Evolutionary conservation across 35 echinoderm and acorn worm genomes (phyloP), one percentile per base, ranked within the genome.

Genomic region (Patiria miniata): DNA sequence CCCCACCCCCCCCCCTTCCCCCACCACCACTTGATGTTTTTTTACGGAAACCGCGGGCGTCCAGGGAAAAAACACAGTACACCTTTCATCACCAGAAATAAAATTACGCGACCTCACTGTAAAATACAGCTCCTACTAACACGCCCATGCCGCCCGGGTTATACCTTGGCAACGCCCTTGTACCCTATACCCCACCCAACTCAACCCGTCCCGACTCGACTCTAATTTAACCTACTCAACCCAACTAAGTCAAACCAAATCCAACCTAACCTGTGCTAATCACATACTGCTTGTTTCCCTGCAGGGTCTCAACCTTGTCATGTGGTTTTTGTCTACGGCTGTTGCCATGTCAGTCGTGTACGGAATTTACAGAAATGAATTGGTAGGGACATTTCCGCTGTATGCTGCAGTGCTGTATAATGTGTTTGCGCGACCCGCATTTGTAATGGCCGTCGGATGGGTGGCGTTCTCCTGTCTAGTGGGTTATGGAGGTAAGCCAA

Each of bases 401-500:
- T 82, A 28, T 30, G 39, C 51, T 12, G 54, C 87, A 7, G 61
- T 82, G n/a, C 47, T 90, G 26, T 90, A 90, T 61, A 55, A 29
- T 12, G 42, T 79, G 5, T 47, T 73, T 18, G 51, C 52, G 26
- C 79, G 87, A 22, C 82, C 82, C 65, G 54, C 58, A 1, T 90
- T 82, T 61, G 55, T 34, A 23, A 21, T 77, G 3, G 87, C 87
- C 29, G 79, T 90, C 2, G 78, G 29, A 30, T 90, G 79, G 87
- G 87, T 90, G 15, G 69, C 69, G 14, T 83, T 90, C 33, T 79
- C 78, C 39, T 90, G 87, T 34, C n/a, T 83, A 29, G 30, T 59
- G 8, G 87, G 87, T 18, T 40, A 90, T 76, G 87, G 87, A 83
- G 87, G 87, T 90, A 83, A 26, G 86, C 8, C 32, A 47, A 12